These are phyloP conservation scores for Temnothorax nylanderi DNA, from an alignment of 1,140 invertebrate species.

Conservation along the genomic window DNA sequence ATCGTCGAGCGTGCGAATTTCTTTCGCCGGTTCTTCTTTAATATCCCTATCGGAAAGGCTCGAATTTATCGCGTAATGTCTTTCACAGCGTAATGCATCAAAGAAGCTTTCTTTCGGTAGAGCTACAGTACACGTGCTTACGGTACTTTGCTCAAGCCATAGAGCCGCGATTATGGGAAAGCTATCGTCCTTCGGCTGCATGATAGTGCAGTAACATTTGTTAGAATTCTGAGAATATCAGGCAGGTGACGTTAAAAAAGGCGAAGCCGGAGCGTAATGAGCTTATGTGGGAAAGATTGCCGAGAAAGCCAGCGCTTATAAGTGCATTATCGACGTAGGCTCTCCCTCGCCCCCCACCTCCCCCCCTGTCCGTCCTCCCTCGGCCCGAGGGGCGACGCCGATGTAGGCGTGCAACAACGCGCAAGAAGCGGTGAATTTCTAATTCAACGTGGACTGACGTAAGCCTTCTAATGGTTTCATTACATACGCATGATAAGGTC, in stretches of 20 bases:
- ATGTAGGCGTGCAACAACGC: conserved; percentile 22
- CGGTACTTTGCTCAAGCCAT: background rate
- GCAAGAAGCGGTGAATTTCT: conserved; percentile 45
- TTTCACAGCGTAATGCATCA: background rate
- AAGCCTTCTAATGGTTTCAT: conserved; percentile 59
- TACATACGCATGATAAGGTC: conserved; percentile 59
- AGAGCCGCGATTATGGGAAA: conserved; percentile 22
- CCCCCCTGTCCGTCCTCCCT: background rate
- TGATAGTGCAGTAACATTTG: conserved; percentile 29
- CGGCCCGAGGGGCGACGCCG: conserved; percentile 7
- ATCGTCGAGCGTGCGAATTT: background rate
- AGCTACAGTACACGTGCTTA: background rate
- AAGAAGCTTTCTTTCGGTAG: background rate
- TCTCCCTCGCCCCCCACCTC: background rate
- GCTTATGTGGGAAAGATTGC: conserved; percentile 52
- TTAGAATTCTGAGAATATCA: conserved; percentile 31
- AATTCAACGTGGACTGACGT: conserved; percentile 43
- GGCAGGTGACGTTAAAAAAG: conserved; percentile 41
- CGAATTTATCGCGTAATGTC: background rate
- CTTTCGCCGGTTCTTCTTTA: background rate
- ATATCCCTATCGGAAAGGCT: background rate
- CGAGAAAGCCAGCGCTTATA: conserved; percentile 41
- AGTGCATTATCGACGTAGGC: conserved; percentile 43
- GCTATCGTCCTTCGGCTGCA: conserved; percentile 2
- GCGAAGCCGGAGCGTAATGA: conserved; percentile 35